Percentiles rank a stretch among this genome's conserved stretches.
These are phyloP conservation scores for Apamea epomidion DNA, from an alignment of 2,888 invertebrate species.

Conservation along the genomic window DNA sequence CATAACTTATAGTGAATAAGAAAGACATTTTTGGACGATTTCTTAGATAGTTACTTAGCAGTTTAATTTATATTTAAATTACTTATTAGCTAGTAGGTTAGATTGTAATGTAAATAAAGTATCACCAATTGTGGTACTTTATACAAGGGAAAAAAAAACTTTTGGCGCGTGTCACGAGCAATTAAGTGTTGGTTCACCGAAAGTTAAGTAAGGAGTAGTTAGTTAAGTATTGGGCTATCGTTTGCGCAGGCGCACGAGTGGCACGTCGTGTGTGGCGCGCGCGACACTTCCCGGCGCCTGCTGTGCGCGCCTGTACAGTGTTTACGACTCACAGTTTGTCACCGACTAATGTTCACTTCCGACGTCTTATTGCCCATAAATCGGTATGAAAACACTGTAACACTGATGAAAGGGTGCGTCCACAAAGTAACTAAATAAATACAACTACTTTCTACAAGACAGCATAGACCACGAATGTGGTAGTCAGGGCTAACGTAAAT, in stretches of 20 bases:
- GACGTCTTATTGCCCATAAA: slow-evolving; percentile 59
- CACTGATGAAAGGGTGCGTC: slow-evolving; percentile 30
- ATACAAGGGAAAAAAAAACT: no score
- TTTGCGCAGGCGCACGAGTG: background rate
- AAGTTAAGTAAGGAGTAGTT: no score
- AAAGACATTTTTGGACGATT: no score
- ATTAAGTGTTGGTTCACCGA: background rate
- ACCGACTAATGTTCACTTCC: slow-evolving; percentile 55
- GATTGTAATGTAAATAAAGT: no score
- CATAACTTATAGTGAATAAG: no score
- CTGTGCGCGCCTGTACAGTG: background rate
- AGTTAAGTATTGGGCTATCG: background rate
- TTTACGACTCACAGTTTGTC: slow-evolving; percentile 50
- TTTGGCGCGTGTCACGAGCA: no score
- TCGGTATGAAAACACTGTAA: slow-evolving; percentile 36
- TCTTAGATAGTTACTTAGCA: no score
- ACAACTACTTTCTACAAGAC: background rate
- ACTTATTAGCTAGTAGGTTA: no score
- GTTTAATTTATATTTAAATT: no score
- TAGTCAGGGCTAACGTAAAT: background rate
- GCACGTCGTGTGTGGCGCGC: slow-evolving; percentile 20
- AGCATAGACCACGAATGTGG: background rate
- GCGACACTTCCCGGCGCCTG: background rate
- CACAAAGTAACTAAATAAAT: slow-evolving; percentile 28
- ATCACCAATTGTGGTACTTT: no score